Conservation (phyloP, 2,888 invertebrate genomes). For the Eupithecia subfuscata region DNA sequence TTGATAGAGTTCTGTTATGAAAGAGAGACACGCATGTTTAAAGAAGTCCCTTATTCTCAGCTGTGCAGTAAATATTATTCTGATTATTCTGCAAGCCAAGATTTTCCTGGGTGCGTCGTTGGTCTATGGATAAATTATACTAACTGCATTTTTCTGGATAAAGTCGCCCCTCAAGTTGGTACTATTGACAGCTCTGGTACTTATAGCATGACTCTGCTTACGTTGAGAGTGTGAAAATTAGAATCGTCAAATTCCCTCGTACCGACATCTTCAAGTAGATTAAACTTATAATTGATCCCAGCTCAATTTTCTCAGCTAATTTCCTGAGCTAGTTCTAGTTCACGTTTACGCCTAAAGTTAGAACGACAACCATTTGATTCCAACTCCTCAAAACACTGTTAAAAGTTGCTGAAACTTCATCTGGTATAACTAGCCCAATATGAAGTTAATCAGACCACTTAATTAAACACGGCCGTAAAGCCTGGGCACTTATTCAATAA, state of each 20-base stretch:
- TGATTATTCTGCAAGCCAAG: neutral
- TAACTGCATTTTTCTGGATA: conserved; percentile 8
- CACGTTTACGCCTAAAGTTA: conserved; percentile 33
- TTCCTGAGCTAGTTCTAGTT: conserved; percentile 25
- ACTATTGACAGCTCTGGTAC: neutral
- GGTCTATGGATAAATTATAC: conserved; percentile 15
- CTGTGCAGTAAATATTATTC: neutral
- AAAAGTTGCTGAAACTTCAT: conserved; percentile 41
- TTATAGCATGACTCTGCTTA: neutral
- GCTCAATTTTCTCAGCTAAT: conserved; percentile 19
- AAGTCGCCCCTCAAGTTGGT: neutral
- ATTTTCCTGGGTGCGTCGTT: conserved; percentile 5
- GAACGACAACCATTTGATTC: conserved; percentile 37
- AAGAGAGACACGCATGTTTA: neutral
- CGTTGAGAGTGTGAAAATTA: neutral
- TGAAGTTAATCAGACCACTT: conserved; percentile 49
- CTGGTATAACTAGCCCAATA: conserved; percentile 45
- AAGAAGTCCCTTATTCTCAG: conserved; percentile 3
- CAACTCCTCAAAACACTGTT: conserved; percentile 37
- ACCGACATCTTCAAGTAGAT: neutral
- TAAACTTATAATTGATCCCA: conserved; percentile 14
- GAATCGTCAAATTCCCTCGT: neutral
- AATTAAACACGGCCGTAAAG: conserved; percentile 49
- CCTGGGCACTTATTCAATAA: conserved; percentile 52
- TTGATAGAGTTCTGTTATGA: neutral